Base-by-base conservation (phyloP, 2,113 vertebrate species). In the Gorilla gorilla region DNA sequence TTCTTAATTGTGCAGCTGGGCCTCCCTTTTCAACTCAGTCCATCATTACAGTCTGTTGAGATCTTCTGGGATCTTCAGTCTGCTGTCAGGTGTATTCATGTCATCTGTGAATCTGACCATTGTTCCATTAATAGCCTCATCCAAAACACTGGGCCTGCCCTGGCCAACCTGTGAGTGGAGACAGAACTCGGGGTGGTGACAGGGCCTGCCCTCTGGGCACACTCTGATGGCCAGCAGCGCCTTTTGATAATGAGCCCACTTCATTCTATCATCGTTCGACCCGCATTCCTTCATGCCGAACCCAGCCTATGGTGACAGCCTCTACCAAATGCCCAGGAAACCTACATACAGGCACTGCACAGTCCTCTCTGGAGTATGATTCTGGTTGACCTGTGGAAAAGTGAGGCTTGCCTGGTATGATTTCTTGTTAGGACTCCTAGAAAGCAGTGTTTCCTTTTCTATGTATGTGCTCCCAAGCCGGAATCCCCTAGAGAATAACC, bases 11-110 rank as follows among this genome's bases (percentile, higher is more conserved):
- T 72, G 68, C n/a, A 48, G 78, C 52, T 27, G 52, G 55, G 81
- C 52, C 66, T 96, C 80, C 88, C 52, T 43, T 86, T 92, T 87
- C 32, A 4, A 79, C 68, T 94, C 83, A 81, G 86, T 18, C 75
- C 50, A 4, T 92, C 86, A 84, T 25, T 43, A 52, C 1, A 0
- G 72, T 75, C 61, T 35, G 79, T 5, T 59, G 86, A 79, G 59
- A 93, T 61, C 76, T 96, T 89, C 40, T 12, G 25, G 66, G 32
- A 93, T 55, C 89, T 94, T 80, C 25, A 48, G 0, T 59, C 72
- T 45, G 12, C 78, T 89, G 82, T 89, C 64, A 48, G 73, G 12
- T 89, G 80, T 14, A 61, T 22, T 83, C 61, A 32, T 9, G 61
- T 90, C 52, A 50, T 2, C 43, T 5, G 35, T 80, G 93, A 93